Evolutionary conservation across 2,113 vertebrate genomes (phyloP).

Genomic region (Phyllopteryx taeniolatus): DNA sequence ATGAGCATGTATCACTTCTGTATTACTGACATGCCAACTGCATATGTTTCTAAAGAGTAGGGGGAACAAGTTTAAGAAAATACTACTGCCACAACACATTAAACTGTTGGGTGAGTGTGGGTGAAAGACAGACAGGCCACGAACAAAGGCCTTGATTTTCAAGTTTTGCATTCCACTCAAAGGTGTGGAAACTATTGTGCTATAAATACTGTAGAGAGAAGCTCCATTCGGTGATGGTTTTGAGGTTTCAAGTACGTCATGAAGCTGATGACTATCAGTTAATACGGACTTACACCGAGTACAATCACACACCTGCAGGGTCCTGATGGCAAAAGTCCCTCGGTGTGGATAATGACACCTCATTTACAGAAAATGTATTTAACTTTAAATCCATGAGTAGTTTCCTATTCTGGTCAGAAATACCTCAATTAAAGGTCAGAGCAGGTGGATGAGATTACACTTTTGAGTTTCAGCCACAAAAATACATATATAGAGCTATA

Average conservation of each 20-base stretch:
- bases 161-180: neutral
- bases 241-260: neutral
- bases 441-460: neutral
- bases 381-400: constrained; percentile 1
- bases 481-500: neutral
- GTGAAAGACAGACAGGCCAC: neutral
- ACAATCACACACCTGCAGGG: constrained; percentile 37
- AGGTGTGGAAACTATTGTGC: neutral
- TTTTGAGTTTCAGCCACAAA: neutral
- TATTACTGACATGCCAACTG: constrained; percentile 43
- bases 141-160: neutral
- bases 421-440: neutral
- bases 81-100: neutral
- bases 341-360: neutral
- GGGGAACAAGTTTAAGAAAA: neutral
- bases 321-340: constrained; percentile 23
- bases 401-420: constrained; percentile 31
- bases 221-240: neutral
- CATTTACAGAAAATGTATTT: neutral
- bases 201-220: neutral
- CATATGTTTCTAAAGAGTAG: neutral
- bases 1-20: constrained; percentile 53
- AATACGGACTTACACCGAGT: constrained; percentile 28
- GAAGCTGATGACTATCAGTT: neutral
- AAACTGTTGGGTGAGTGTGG: neutral